A percentile compares a stretch with the other conserved stretches of the same genome.
Evolutionary conservation across 2,888 invertebrate genomes (phyloP).

Genomic region (Gerris lacustris): DNA sequence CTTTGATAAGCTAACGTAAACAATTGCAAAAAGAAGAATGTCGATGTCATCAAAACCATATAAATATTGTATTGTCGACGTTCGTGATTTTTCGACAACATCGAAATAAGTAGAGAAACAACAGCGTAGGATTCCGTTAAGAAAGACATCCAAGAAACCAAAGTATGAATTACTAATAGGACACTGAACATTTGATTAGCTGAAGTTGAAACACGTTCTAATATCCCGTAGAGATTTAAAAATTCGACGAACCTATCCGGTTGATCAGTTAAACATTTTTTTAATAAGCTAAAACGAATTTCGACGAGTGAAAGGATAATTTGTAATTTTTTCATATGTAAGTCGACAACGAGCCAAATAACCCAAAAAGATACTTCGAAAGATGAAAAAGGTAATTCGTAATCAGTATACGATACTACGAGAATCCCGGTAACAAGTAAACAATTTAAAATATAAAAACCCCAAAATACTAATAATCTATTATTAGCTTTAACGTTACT

Average conservation of each 20-base stretch:
- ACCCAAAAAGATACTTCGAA: background rate
- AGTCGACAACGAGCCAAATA: background rate
- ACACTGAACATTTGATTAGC: background rate
- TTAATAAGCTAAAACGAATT: background rate
- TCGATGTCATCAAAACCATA: background rate
- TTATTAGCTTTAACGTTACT: background rate
- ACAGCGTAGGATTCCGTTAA: background rate
- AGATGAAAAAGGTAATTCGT: slow-evolving; percentile 3
- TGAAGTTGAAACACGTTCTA: background rate
- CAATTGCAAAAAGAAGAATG: background rate
- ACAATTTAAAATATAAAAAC: background rate
- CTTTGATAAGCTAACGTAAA: background rate
- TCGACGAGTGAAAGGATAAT: background rate
- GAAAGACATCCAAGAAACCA: background rate
- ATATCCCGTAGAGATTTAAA: background rate
- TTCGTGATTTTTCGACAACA: background rate
- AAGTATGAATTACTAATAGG: background rate
- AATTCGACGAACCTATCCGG: background rate
- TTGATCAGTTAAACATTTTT: background rate
- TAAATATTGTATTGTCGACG: background rate
- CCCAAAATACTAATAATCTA: background rate
- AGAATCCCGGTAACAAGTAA: background rate
- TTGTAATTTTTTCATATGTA: background rate
- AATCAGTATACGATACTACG: background rate
- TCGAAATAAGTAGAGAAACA: background rate